These are phyloP conservation scores for Neria commutata DNA, from an alignment of 2,888 invertebrate species.

Conservation along the genomic window DNA sequence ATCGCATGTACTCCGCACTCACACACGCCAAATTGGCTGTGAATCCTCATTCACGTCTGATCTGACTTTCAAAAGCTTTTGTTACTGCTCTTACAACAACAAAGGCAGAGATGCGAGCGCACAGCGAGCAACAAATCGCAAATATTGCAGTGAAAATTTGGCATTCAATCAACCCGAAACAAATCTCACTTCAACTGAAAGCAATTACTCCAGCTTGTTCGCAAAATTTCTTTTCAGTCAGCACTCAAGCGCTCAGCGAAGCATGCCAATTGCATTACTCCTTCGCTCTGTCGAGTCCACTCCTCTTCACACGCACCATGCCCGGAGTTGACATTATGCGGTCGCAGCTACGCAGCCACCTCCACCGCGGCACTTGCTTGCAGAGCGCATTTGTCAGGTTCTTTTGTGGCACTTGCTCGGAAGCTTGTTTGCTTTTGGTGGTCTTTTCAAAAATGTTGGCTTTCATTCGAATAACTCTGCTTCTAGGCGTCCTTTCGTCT, in stretches of 20 bases:
- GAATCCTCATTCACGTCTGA: neutral
- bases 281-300: neutral
- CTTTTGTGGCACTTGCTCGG: conserved; percentile 46
- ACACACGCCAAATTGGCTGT: neutral
- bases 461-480: too few relatives aligned
- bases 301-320: too few relatives aligned
- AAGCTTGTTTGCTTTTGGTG: neutral
- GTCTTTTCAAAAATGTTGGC: conserved; percentile 41
- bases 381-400: conserved; percentile 47
- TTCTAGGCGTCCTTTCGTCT: too few relatives aligned
- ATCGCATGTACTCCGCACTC: neutral
- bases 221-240: conserved; percentile 9
- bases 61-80: neutral
- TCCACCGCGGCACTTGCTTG: neutral
- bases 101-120: neutral
- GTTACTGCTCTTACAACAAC: neutral
- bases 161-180: conserved; percentile 19
- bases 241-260: conserved; percentile 9
- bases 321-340: too few relatives aligned
- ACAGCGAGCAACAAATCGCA: conserved; percentile 17
- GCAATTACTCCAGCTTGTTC: conserved; percentile 18
- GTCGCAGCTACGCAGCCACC: neutral
- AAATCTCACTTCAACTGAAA: conserved; percentile 19
- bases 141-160: conserved; percentile 37
- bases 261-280: neutral